These are phyloP conservation scores for Apus apus DNA, from an alignment of 2,113 vertebrate species.

Conservation along the genomic window DNA sequence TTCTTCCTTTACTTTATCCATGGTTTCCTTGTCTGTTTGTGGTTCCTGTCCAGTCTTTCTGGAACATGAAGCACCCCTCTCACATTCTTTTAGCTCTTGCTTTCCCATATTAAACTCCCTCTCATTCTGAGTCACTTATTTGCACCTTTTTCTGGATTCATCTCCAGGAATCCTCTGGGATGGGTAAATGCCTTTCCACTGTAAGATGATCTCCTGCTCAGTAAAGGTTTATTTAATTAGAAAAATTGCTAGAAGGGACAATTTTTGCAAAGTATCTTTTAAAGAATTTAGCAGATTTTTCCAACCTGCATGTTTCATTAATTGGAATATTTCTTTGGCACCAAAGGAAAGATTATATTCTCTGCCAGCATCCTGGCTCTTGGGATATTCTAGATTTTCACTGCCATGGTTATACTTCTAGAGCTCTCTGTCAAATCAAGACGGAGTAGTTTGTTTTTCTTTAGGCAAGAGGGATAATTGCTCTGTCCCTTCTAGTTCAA, in stretches of 20 bases:
- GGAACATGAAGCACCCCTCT: neutral
- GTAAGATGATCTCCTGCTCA: neutral
- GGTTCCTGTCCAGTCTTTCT: neutral
- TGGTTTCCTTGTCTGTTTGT: neutral
- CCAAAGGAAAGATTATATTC: neutral
- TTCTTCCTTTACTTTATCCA: neutral
- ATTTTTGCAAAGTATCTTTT: conserved; percentile 2
- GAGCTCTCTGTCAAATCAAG: neutral
- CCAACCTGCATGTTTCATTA: conserved; percentile 54
- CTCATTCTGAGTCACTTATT: conserved; percentile 1
- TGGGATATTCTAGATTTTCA: conserved; percentile 20
- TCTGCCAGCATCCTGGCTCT: neutral
- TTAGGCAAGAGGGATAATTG: neutral
- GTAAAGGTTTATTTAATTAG: neutral
- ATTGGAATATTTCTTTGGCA: conserved; percentile 45
- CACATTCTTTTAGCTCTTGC: neutral
- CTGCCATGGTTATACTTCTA: neutral
- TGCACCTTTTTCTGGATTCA: neutral
- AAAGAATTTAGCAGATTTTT: conserved; percentile 45
- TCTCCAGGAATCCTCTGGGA: neutral
- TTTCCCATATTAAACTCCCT: neutral
- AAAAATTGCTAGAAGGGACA: conserved; percentile 38
- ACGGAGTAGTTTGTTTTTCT: neutral
- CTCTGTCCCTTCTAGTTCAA: neutral
- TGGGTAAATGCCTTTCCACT: neutral